phyloP scores from a whole-genome alignment of 2,797 vertebrate genomes.

The Distichodus sexfasciatus region DNA sequence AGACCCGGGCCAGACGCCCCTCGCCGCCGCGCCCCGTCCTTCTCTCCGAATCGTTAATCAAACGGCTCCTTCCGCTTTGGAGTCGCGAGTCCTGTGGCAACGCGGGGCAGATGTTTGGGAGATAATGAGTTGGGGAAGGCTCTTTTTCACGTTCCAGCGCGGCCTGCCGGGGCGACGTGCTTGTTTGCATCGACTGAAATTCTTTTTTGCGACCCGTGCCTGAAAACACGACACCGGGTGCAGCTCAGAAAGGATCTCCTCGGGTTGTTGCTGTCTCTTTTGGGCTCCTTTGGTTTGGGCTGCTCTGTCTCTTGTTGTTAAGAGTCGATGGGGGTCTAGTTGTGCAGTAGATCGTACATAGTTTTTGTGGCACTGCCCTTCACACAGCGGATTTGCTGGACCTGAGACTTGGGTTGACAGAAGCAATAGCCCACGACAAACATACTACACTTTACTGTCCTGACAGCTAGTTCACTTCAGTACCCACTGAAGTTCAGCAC shows the following conservation, averaged over 20 bases:
- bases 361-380: neutral
- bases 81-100: slow-evolving; percentile 7
- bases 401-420: neutral
- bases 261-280: slow-evolving; percentile 13
- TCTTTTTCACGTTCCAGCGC: slow-evolving; percentile 41
- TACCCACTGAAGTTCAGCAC: neutral
- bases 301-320: neutral
- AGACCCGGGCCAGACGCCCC: slow-evolving; percentile 24
- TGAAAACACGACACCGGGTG: neutral
- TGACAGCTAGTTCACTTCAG: neutral
- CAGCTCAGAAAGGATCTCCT: too few species aligned
- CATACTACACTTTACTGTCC: neutral
- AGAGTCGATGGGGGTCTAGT: neutral
- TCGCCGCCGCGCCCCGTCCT: slow-evolving; percentile 26
- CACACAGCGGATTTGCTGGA: neutral
- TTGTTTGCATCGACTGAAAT: slow-evolving; percentile 26
- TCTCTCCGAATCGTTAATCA: slow-evolving; percentile 50
- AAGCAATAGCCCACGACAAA: neutral
- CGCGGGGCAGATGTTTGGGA: slow-evolving; percentile 46
- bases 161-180: slow-evolving; percentile 21
- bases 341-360: neutral
- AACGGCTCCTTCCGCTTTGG: slow-evolving; percentile 25
- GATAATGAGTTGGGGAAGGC: slow-evolving; percentile 39
- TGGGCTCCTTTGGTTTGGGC: neutral
- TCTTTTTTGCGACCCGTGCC: slow-evolving; percentile 24